Base-by-base conservation (phyloP, 2,888 invertebrate species). In the Keiferia lycopersicella region DNA sequence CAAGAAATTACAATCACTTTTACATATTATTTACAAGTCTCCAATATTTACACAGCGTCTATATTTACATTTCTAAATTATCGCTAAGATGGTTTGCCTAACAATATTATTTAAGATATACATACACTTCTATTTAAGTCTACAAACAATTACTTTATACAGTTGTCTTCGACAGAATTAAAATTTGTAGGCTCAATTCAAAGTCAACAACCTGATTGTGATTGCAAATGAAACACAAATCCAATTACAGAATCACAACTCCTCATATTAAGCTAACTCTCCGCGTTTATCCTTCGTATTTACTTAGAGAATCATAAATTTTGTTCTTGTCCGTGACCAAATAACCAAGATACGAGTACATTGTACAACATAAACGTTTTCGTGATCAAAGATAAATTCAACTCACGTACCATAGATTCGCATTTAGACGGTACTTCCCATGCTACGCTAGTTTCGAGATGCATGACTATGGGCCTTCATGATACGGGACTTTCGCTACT, bases 1-100 rank as follows among this genome's bases (percentile, higher is more conserved):
- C 70, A 78, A 76, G 72, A 79, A 72, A 78, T 77, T 74, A 83
- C 77, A 80, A 79, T 83, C 77, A 74, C 64, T 65, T 71, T 73
- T 65, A 64, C 30, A 41, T 63, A 20, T 72, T 81, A 79, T 80
- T 75, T 79, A 83, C 80, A 82, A 67, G 59, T 50, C 53, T 73
- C 34, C 64, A 68, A 64, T 83, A 81, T 82, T 76, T 82, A 82
- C 83, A 82, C 71, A 68, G 67, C 69, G 60, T 68, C 34, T 69
- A 59, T 73, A 73, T 73, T 71, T 74, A 74, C 74, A 74, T 64
- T 26, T 41, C 63, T 65, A 65, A 60, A 20, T n/a, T 50, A 63
- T 63, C 48, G 16, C 20, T 60, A 60, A 65, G 34, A 65, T 64
- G 18, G 30, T 57, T 63, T 63, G 62, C 34, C 58, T 64, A 61